A percentile compares a stretch with the other conserved stretches of the same genome.
These are phyloP conservation scores for Onychomys leucogaster DNA, from an alignment of 2,797 vertebrate genomes.

Conservation along the genomic window DNA sequence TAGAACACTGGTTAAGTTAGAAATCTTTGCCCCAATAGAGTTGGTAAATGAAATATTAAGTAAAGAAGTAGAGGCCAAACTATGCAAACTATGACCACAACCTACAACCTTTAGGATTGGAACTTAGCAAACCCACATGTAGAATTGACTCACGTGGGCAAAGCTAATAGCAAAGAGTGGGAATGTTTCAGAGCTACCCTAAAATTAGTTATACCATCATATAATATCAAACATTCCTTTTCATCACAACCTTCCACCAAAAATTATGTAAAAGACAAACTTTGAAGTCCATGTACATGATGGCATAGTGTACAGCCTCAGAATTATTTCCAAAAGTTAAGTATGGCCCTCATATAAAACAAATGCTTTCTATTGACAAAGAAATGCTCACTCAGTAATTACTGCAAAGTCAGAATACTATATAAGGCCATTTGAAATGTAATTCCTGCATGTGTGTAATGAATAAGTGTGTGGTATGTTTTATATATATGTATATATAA, in stretches of 20 bases:
- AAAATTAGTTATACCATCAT: not conserved
- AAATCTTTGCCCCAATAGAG: not conserved
- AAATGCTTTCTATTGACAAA: not conserved
- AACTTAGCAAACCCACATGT: not conserved
- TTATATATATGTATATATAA: not conserved
- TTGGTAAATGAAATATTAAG: not conserved
- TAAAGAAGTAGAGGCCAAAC: not conserved
- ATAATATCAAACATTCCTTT: not conserved
- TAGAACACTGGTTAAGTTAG: not conserved
- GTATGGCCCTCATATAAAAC: not conserved
- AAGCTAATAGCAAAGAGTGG: fast-evolving
- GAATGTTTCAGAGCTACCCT: not conserved
- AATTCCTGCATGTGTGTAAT: not conserved
- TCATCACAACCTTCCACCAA: not conserved
- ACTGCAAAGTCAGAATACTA: not conserved
- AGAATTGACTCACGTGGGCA: not conserved
- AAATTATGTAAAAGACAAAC: not conserved
- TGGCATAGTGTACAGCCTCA: no score
- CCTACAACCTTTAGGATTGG: not conserved
- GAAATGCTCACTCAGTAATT: not conserved
- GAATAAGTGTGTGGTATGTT: not conserved
- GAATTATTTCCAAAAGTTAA: not conserved
- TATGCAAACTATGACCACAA: not conserved
- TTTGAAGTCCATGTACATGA: not conserved
- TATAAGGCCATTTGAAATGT: not conserved